Conservation (phyloP, 92 coral and sea anemone genomes). For the Montipora capitata region DNA sequence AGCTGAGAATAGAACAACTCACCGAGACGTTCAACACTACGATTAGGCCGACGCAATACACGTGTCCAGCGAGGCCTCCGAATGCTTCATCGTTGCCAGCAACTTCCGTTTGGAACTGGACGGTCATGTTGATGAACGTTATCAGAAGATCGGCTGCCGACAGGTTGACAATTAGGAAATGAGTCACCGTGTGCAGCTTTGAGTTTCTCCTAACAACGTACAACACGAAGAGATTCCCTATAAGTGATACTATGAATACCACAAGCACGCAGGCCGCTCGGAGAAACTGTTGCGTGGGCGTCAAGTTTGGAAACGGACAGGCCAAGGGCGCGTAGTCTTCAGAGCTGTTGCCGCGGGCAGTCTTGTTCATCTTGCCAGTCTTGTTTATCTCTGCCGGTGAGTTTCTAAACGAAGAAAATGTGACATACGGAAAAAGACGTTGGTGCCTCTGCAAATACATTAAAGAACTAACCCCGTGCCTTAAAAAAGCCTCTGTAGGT, state of each 20-base stretch:
- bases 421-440: no score
- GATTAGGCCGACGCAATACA: slow-evolving; percentile 32
- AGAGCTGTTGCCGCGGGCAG: neutral
- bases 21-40: slow-evolving; percentile 52
- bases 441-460: no score
- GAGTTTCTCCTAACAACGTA: slow-evolving; percentile 34
- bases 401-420: neutral
- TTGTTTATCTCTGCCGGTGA: slow-evolving; percentile 6
- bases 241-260: slow-evolving; percentile 14
- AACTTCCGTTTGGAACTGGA: slow-evolving; percentile 21
- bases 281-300: slow-evolving; percentile 8
- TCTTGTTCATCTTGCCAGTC: slow-evolving; percentile 16
- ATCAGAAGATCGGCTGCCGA: slow-evolving; percentile 43
- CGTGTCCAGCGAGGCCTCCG: slow-evolving; percentile 33
- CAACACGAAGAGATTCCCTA: slow-evolving; percentile 44
- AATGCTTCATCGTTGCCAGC: slow-evolving; percentile 37
- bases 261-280: slow-evolving; percentile 23
- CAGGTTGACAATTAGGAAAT: slow-evolving; percentile 44
- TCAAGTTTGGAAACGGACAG: slow-evolving; percentile 29
- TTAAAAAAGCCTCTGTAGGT: no score
- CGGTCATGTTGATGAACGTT: slow-evolving; percentile 53
- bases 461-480: no score
- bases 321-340: neutral
- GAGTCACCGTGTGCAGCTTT: slow-evolving; percentile 49
- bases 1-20: slow-evolving; percentile 73